Evolutionary conservation across 2,888 invertebrate genomes (phyloP), one percentile per base, ranked within the genome.

Genomic region (Lysandra bellargus): DNA sequence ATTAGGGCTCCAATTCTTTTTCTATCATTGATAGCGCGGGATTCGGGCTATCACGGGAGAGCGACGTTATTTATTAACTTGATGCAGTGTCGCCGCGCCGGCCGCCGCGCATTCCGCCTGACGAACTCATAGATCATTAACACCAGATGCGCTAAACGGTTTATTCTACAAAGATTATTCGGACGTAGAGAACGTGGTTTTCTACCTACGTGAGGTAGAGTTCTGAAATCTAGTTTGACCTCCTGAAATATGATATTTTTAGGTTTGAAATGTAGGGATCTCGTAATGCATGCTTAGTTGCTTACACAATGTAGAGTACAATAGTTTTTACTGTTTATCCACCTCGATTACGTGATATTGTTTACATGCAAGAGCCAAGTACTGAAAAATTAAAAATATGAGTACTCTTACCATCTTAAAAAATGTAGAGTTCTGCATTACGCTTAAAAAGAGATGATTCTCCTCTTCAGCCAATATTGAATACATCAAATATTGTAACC

Each of bases 51-150:
- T 83, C 74, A 23, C 79, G 60, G 79, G 79, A 79, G 79, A 86
- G 84, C 85, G 87, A 86, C 86, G 88, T 90, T 89, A 91, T 91
- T 92, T 92, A 92, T 92, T 91, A 90, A 90, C 89, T 91, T 89
- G 89, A 89, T 91, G 91, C 90, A 91, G 89, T 90, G 91, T 91
- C 88, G 88, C 88, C 87, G 87, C 84, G 88, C 88, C 87, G 87
- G 57, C 57, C 57, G 57, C 57, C 84, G 87, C 88, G 88, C 92
- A 92, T 92, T 91, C 92, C 92, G 86, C 83, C 84, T 80, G 83
- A 9, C 90, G 76, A 76, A 76, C 76, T 57, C 76, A 76, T 76
- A 76, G 76, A 76, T 57, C 76, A 76, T 30, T 57, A 33, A 53
- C 76, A 53, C 53, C 76, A 76, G 76, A 76, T 76, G 76, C 57